phyloP scores from a whole-genome alignment of 2,113 vertebrate species.

The Porphyrio hochstetteri region DNA sequence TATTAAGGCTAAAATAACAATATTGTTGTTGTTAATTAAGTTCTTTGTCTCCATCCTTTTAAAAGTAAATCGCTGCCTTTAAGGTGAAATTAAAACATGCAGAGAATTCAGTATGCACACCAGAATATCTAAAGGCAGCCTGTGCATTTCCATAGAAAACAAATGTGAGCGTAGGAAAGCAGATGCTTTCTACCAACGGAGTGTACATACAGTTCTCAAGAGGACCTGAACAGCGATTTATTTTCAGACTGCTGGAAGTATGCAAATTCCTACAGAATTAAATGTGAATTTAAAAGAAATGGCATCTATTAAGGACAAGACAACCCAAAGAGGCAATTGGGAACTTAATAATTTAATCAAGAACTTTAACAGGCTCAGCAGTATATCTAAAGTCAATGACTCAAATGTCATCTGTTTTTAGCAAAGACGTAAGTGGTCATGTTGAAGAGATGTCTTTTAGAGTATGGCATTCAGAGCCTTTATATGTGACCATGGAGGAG shows the following conservation, averaged over 20 bases:
- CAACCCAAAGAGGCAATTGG: neutral
- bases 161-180: constrained; percentile 71
- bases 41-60: constrained; percentile 44
- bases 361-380: constrained; percentile 9
- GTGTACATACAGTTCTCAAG: constrained; percentile 67
- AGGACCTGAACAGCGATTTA: constrained; percentile 67
- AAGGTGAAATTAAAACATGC: constrained; percentile 63
- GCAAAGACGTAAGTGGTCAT: neutral
- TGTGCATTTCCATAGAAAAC: constrained; percentile 66
- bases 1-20: constrained; percentile 20
- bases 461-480: neutral
- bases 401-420: constrained; percentile 32
- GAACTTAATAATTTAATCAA: constrained; percentile 50
- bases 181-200: constrained; percentile 72
- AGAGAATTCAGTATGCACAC: constrained; percentile 61
- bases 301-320: constrained; percentile 41
- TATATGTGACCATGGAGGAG: neutral
- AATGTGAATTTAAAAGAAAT: constrained; percentile 64
- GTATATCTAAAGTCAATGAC: constrained; percentile 9
- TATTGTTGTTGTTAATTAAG: constrained; percentile 17
- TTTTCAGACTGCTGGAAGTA: constrained; percentile 68
- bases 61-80: constrained; percentile 44
- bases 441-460: neutral
- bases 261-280: constrained; percentile 68
- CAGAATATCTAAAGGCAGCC: constrained; percentile 69